phyloP scores from a whole-genome alignment of 2,113 vertebrate genomes.

The Glareola pratincola region DNA sequence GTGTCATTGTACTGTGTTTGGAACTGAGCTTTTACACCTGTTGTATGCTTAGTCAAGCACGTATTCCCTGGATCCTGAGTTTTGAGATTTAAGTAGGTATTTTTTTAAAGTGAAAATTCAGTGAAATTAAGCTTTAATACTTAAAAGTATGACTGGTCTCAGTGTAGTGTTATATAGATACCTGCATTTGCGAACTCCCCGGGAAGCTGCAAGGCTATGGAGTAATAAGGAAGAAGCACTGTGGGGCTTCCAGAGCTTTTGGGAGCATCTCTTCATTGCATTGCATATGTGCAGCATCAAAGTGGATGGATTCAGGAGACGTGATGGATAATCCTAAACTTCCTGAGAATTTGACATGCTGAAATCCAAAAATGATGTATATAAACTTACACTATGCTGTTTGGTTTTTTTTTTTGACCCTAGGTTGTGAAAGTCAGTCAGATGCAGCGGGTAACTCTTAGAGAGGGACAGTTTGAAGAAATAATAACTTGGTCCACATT shows the following conservation, averaged over 20 bases:
- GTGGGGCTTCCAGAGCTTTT: not conserved
- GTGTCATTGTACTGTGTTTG: not conserved
- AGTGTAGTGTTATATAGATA: not conserved
- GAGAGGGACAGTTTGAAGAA: not conserved
- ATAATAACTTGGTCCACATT: not conserved
- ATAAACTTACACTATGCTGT: not conserved
- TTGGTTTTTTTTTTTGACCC: not conserved
- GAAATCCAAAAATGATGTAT: not conserved
- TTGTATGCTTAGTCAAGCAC: not conserved
- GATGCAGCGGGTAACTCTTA: not conserved
- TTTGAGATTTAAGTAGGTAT: not conserved
- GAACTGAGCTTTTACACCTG: not conserved
- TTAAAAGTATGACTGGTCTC: not conserved
- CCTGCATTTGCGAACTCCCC: not conserved
- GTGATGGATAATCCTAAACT: not conserved
- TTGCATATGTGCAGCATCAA: not conserved
- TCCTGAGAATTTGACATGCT: not conserved
- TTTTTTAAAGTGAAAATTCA: not conserved
- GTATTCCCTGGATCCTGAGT: not conserved
- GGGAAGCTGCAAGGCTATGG: not conserved
- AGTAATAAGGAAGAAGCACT: not conserved
- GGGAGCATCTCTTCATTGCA: not conserved
- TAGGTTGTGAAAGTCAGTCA: not conserved
- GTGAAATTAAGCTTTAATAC: not conserved
- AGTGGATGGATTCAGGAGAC: not conserved